Conservation (phyloP, 2,113 vertebrate genomes). For the Cranoglanis bouderius region DNA sequence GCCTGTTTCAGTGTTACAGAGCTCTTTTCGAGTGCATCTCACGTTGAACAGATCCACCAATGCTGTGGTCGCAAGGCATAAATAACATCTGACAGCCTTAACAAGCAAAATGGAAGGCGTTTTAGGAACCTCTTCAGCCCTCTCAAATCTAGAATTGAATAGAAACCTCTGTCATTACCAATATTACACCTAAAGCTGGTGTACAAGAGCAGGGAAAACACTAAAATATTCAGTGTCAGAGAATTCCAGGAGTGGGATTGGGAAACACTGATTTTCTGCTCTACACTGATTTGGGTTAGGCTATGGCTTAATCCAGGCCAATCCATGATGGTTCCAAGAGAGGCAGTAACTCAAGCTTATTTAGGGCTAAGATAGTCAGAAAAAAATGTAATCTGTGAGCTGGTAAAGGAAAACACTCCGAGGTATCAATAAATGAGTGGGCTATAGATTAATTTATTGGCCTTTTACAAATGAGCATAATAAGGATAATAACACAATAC, state of each 20-base stretch:
- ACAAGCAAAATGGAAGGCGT: background rate
- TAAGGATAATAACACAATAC: conserved; percentile 49
- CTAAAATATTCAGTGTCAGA: background rate
- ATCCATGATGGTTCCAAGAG: background rate
- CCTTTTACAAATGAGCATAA: conserved; percentile 55
- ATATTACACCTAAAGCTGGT: background rate
- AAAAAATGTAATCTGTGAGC: background rate
- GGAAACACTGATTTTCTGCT: background rate
- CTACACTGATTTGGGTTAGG: background rate
- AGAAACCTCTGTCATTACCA: background rate
- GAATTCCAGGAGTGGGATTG: background rate
- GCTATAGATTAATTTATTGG: conserved; percentile 68
- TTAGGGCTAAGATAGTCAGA: background rate
- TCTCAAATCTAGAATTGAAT: background rate
- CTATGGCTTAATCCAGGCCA: background rate
- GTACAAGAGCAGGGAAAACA: background rate
- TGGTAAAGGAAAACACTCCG: background rate
- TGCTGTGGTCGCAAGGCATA: too few relatives aligned
- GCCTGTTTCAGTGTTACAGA: too few relatives aligned
- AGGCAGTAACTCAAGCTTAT: background rate
- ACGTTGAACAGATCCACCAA: too few relatives aligned
- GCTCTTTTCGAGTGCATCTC: too few relatives aligned
- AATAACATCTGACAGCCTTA: too few relatives aligned
- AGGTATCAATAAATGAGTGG: background rate
- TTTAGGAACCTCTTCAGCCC: background rate